phyloP scores from a whole-genome alignment of 2,888 invertebrate species.

The Pilophorus perplexus region DNA sequence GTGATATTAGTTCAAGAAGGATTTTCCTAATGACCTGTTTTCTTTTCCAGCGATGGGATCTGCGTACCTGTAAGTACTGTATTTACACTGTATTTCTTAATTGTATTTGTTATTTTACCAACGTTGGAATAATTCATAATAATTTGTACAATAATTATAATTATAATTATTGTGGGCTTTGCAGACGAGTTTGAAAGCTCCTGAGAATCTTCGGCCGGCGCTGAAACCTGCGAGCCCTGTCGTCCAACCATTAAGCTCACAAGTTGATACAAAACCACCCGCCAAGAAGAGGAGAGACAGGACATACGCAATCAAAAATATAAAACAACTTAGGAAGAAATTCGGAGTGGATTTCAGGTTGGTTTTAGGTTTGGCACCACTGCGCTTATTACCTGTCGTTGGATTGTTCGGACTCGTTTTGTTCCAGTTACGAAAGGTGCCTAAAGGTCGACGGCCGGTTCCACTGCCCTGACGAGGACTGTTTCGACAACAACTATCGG shows the following conservation, averaged over 20 bases:
- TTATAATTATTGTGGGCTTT: background rate
- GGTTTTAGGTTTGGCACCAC: no score
- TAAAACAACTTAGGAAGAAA: background rate
- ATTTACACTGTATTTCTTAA: no score
- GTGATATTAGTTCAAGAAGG: no score
- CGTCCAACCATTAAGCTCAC: no score
- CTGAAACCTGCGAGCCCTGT: constrained; percentile 7
- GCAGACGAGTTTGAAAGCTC: background rate
- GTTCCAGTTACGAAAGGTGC: constrained; percentile 14
- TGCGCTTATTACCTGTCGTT: no score
- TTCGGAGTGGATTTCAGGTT: background rate
- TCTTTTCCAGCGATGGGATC: background rate
- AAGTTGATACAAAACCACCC: background rate
- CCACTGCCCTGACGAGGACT: constrained; percentile 14
- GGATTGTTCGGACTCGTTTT: no score
- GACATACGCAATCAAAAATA: background rate
- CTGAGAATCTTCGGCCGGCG: background rate
- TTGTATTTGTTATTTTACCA: no score
- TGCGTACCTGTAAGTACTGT: constrained; percentile 1
- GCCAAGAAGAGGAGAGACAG: background rate
- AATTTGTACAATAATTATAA: background rate
- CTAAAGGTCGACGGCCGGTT: constrained; percentile 19
- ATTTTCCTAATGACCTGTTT: no score
- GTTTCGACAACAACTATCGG: constrained; percentile 10
- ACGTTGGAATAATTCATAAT: no score